Base-by-base conservation (phyloP, 2,888 invertebrate genomes). In the Catocala fraxini region DNA sequence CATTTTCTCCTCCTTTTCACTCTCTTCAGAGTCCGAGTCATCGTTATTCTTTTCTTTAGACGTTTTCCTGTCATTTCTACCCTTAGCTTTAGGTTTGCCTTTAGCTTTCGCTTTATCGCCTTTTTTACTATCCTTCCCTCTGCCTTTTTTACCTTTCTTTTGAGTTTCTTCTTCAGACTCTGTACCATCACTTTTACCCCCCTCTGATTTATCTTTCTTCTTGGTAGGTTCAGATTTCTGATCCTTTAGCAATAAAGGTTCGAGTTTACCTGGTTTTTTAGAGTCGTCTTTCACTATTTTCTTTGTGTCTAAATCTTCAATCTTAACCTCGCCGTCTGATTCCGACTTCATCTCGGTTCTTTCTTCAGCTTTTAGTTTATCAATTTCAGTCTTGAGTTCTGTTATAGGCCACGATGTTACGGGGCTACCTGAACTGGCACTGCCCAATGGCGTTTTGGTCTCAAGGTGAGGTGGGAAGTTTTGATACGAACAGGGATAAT, bases 1-100 rank as follows among this genome's bases (percentile, higher is more conserved):
- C 56, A 95, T 94, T 77, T 96, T 95, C 46, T 95, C 95, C 65
- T 95, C 95, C 74, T 95, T 95, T 56, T 95, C 95, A 76, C 92
- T 94, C 43, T 95, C 95, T 68, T 94, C 94, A 0, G 95, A 95
- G 61, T 94, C 88, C 0, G 90, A 88, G n/a, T 95, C 88, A 3
- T 95, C 95, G 45, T 95, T 95, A 61, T 95, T 95, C 79, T 96
- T 90, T 54, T 92, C 91, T 70, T 94, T 92, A 0, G 92, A 91
- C n/a, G 87, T 90, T 70, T 91, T 91, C 65, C 92, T 86, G 70
- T 95, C 94, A 77, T 91, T 93, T 33, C 90, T 84, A 12, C 89
- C 89, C 77, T 92, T 93, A n/a, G 92, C 85, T 81, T 90, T 93
- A 9, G 90, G 77, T 74, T 89, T 90, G 43, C 86, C 83, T 71